Conservation (phyloP, 1,140 invertebrate genomes). For the Idris sp. region DNA sequence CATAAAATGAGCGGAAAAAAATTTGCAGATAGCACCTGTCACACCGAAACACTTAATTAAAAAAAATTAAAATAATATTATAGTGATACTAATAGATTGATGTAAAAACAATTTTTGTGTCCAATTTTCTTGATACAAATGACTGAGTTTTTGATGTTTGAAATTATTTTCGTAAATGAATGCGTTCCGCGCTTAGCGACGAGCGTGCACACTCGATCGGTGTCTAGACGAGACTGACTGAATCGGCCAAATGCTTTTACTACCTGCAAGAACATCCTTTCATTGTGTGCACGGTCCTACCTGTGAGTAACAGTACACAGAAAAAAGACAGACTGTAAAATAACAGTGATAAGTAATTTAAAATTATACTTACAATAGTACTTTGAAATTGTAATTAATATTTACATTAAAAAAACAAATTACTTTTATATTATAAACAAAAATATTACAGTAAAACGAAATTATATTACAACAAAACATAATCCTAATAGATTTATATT, state of each 20-base stretch:
- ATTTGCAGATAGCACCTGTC: constrained; percentile 28
- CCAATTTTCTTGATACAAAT: too few relatives aligned
- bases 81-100: too few relatives aligned
- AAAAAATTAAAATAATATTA: too few relatives aligned
- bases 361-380: constrained; percentile 11
- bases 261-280: constrained; percentile 65
- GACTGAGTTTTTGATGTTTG: too few relatives aligned
- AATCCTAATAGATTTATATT: too few relatives aligned
- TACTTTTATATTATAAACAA: too few relatives aligned
- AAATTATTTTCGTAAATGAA: constrained; percentile 12
- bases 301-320: constrained; percentile 28
- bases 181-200: constrained; percentile 24
- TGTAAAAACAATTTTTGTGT: too few relatives aligned
- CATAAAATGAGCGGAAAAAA: constrained; percentile 66
- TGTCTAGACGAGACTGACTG: constrained; percentile 71
- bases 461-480: too few relatives aligned
- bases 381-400: too few relatives aligned
- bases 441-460: too few relatives aligned
- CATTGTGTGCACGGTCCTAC: constrained; percentile 34
- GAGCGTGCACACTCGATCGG: constrained; percentile 66
- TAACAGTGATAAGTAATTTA: constrained; percentile 7
- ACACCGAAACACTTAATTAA: constrained; percentile 35
- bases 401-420: too few relatives aligned
- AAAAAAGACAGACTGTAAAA: constrained; percentile 25
- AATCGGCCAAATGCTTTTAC: constrained; percentile 61